These are phyloP conservation scores for Eremobia ochroleuca DNA, from an alignment of 2,888 invertebrate genomes.

Conservation along the genomic window DNA sequence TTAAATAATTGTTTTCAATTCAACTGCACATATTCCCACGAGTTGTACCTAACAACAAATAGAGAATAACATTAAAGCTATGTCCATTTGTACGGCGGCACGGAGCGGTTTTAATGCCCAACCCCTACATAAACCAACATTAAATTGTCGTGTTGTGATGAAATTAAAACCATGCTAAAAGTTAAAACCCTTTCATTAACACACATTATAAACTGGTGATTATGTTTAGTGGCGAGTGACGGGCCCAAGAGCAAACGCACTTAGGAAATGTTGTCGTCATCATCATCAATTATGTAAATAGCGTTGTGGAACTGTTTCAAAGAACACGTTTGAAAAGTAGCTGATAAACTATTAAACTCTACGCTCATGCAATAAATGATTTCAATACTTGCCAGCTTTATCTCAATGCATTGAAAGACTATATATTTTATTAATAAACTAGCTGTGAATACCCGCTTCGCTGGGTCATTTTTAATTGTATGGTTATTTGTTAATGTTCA, in stretches of 20 bases:
- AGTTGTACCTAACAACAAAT: slow-evolving; percentile 59
- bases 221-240: slow-evolving; percentile 50
- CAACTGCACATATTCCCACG: slow-evolving; percentile 64
- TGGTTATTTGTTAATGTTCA: too few species aligned
- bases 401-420: slow-evolving; percentile 9
- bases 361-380: neutral
- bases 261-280: slow-evolving; percentile 33
- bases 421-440: too few species aligned
- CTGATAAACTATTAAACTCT: slow-evolving; percentile 1
- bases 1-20: slow-evolving; percentile 46
- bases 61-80: slow-evolving; percentile 66
- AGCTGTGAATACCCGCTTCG: too few species aligned
- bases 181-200: slow-evolving; percentile 64
- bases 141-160: slow-evolving; percentile 63
- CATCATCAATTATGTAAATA: slow-evolving; percentile 27
- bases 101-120: slow-evolving; percentile 65
- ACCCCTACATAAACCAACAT: slow-evolving; percentile 59
- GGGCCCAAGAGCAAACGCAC: slow-evolving; percentile 25
- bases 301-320: slow-evolving; percentile 11
- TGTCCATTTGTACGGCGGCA: slow-evolving; percentile 60
- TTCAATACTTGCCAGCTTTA: slow-evolving; percentile 15
- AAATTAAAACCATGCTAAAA: slow-evolving; percentile 66
- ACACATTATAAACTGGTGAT: slow-evolving; percentile 51
- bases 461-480: too few species aligned
- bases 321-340: slow-evolving; percentile 6